Conservation (phyloP, 2,797 vertebrate species). For the Gouania willdenowi region DNA sequence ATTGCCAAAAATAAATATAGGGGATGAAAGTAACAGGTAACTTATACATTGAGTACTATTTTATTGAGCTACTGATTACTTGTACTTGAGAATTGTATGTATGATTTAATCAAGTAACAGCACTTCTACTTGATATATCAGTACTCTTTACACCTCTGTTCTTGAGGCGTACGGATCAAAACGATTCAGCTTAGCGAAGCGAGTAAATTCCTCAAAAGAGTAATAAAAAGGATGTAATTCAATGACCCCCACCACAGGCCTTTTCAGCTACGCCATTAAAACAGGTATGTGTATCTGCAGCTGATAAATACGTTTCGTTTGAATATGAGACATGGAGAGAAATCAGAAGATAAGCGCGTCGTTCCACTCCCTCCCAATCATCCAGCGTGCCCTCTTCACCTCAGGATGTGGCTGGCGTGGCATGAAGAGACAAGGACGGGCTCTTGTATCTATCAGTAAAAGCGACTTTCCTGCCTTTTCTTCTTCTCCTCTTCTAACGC, state of each 20-base stretch:
- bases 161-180: conserved; percentile 4
- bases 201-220: conserved; percentile 8
- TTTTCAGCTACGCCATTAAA: neutral
- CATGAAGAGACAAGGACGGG: conserved; percentile 50
- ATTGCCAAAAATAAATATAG: no score
- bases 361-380: conserved; percentile 30
- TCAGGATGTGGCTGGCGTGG: conserved; percentile 59
- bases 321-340: neutral
- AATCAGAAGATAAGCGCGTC: neutral
- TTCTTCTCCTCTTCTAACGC: conserved; percentile 41
- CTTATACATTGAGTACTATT: no score
- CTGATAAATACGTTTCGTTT: conserved; percentile 1
- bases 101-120: no score
- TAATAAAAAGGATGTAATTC: neutral
- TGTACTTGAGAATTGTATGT: no score
- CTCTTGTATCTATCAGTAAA: conserved; percentile 56
- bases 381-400: conserved; percentile 53
- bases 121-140: conserved; percentile 1
- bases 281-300: neutral
- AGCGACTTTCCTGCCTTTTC: conserved; percentile 48
- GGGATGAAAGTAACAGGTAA: no score
- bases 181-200: conserved; percentile 5
- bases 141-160: conserved; percentile 4
- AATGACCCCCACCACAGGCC: neutral
- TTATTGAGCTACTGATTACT: no score